Evolutionary conservation across 2,888 invertebrate species (phyloP).

Genomic region (Boloria euphrosyne): DNA sequence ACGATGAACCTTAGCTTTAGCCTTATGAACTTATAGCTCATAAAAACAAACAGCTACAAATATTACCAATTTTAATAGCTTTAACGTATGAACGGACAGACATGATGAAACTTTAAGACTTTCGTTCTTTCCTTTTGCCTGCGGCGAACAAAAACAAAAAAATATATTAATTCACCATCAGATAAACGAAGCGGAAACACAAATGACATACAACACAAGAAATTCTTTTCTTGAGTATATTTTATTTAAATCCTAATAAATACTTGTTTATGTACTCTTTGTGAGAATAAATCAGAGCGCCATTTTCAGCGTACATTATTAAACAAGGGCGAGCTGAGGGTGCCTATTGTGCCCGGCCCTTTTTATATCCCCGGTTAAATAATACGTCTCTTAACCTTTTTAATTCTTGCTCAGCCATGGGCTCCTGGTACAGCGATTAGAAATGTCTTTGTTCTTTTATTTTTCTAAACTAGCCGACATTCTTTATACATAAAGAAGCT

Average conservation of each 20-base stretch:
- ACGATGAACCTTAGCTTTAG: too few relatives aligned
- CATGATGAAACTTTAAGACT: too few relatives aligned
- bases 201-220: neutral
- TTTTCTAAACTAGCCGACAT: conserved; percentile 17
- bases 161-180: too few relatives aligned
- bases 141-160: too few relatives aligned
- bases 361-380: conserved; percentile 49
- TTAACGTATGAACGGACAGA: too few relatives aligned
- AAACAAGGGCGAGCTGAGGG: conserved; percentile 45
- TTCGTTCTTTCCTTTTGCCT: too few relatives aligned
- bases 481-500: neutral
- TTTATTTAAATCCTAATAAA: conserved; percentile 21
- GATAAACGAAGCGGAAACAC: neutral
- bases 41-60: too few relatives aligned
- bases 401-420: conserved; percentile 53
- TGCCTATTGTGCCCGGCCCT: conserved; percentile 51
- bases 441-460: conserved; percentile 44
- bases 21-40: too few relatives aligned
- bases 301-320: conserved; percentile 38
- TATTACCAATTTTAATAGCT: too few relatives aligned
- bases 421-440: conserved; percentile 61
- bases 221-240: conserved; percentile 2
- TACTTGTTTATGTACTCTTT: conserved; percentile 17
- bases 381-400: conserved; percentile 45
- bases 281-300: conserved; percentile 37